Evolutionary conservation across 2,888 invertebrate species (phyloP), one percentile per base, ranked within the genome.

Genomic region (Orthonychiurus folsomi): DNA sequence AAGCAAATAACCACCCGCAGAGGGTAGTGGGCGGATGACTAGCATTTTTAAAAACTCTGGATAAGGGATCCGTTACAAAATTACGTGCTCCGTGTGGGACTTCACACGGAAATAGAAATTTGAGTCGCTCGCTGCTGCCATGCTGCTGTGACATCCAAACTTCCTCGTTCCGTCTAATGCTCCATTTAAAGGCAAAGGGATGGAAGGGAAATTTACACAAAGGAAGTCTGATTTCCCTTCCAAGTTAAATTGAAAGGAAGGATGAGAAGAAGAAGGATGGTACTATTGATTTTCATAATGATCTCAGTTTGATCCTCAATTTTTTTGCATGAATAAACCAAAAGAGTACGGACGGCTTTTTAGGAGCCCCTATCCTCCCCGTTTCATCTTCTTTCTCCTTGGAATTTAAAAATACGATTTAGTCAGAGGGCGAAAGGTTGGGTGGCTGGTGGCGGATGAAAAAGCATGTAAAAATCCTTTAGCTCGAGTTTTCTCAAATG

Each of bases 281-380:
- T 5, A 15, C 37, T 37, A 37, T 37, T 37, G 37, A 37, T 37
- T 37, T 37, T 37, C 37, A 37, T 37, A 37, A 37, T 37, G 37
- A 37, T 37, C 37, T 37, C 37, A 37, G 37, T 37, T 37, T 37
- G 37, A 37, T 37, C 37, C 37, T 37, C 37, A 37, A 37, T 37
- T 37, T 37, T 37, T 37, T 37, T 37, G 37, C 37, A 37, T 37
- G 37, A 37, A 37, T 37, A 37, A 37, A 37, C 37, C 37, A 37
- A 37, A 37, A 37, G 37, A 15, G 37, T 37, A 9, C 37, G 15
- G 37, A 37, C 37, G 5, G 5, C 37, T 37, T 37, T 37, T 37
- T 37, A 9, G 37, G 37, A 37, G n/a, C 37, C 37, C 15, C 37
- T 15, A 37, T 37, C 37, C 5, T 5, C 5, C 15, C 37, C 37